Conservation (phyloP, 2,797 vertebrate genomes). For the Miichthys miiuy region DNA sequence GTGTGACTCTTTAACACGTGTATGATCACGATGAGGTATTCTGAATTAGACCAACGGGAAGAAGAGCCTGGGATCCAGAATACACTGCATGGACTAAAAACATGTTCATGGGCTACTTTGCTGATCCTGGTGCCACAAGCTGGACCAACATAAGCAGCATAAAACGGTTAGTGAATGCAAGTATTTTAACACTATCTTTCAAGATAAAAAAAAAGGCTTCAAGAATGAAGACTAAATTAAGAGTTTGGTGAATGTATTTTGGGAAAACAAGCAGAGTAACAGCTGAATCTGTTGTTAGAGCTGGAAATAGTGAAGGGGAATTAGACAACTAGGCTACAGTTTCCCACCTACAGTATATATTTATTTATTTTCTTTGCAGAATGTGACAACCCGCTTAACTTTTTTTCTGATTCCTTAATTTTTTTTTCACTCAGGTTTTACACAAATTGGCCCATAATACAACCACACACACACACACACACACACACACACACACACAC, state of each 20-base stretch:
- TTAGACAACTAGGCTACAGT: not conserved
- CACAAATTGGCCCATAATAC: too few species aligned
- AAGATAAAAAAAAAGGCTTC: not conserved
- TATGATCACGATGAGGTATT: constrained; percentile 2
- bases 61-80: constrained; percentile 13
- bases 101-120: not conserved
- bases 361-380: not conserved
- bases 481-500: too few species aligned
- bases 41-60: not conserved
- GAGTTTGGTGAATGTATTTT: not conserved
- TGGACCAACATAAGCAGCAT: not conserved
- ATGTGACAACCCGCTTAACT: not conserved
- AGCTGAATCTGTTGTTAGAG: not conserved
- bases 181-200: not conserved
- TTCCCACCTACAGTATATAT: not conserved
- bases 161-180: not conserved
- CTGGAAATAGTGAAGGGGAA: not conserved
- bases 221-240: not conserved
- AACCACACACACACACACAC: too few species aligned
- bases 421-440: too few species aligned
- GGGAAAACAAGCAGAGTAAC: not conserved
- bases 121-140: constrained; percentile 13
- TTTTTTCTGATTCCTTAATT: too few species aligned
- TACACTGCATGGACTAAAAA: not conserved
- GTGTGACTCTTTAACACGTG: not conserved